A percentile compares a stretch with the other conserved stretches of the same genome.
Conservation (phyloP, 2,113 vertebrate genomes). For the Henicopernis longicauda region DNA sequence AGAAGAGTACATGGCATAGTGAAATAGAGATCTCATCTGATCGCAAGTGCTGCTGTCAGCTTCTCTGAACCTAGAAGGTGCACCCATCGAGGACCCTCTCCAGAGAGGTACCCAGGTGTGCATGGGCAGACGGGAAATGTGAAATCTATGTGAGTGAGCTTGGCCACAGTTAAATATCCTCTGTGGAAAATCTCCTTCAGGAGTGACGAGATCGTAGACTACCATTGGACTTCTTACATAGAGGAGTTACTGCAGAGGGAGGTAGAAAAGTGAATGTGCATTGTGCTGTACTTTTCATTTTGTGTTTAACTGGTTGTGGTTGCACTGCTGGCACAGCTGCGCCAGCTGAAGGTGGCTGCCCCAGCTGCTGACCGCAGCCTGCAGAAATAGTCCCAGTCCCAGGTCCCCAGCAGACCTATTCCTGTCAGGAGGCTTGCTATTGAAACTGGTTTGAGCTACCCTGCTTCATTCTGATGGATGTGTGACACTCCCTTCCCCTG, state of each 20-base stretch:
- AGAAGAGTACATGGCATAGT: neutral
- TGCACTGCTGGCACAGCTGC: accelerated
- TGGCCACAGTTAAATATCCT: neutral
- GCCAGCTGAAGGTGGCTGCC: neutral
- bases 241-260: neutral
- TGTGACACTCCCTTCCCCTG: neutral
- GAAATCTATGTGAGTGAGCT: neutral
- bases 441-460: neutral
- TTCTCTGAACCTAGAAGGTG: neutral
- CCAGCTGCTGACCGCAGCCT: neutral
- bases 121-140: accelerated
- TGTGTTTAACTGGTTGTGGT: accelerated
- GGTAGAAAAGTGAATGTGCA: neutral
- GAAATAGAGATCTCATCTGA: neutral
- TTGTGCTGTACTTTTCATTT: neutral
- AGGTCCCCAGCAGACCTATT: neutral
- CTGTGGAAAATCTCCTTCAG: neutral
- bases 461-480: neutral
- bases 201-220: neutral
- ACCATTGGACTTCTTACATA: accelerated
- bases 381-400: neutral
- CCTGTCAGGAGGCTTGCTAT: neutral
- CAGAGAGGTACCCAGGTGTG: neutral
- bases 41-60: neutral
- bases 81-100: neutral